Percentiles rank a stretch among this genome's conserved stretches.
phyloP scores from a whole-genome alignment of 64 coral and sea anemone species.

The Stichodactyla helianthus region DNA sequence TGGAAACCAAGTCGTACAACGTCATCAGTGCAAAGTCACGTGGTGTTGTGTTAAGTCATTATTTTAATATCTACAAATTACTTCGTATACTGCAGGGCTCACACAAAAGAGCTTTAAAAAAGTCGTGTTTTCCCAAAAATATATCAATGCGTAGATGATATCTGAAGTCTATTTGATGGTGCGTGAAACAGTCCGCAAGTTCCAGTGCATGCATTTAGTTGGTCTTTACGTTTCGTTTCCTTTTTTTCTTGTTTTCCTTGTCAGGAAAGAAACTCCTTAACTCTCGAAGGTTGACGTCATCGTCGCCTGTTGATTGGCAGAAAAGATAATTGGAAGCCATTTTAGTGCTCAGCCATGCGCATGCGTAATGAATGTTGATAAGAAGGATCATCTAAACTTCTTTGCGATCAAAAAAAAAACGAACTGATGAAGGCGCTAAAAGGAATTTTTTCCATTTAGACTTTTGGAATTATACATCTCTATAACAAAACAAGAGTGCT shows the following conservation, averaged over 20 bases:
- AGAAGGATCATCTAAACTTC: constrained; percentile 59
- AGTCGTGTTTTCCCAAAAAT: constrained; percentile 2
- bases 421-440: neutral
- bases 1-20: neutral
- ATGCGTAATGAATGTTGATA: constrained; percentile 52
- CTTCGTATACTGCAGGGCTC: constrained; percentile 22
- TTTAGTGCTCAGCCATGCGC: constrained; percentile 35
- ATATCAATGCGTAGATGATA: neutral
- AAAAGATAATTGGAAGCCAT: constrained; percentile 47
- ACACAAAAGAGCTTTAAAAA: constrained; percentile 20
- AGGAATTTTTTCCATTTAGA: neutral
- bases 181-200: neutral
- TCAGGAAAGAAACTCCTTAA: constrained; percentile 71
- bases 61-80: constrained; percentile 29
- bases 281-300: constrained; percentile 54
- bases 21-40: neutral
- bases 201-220: constrained; percentile 8
- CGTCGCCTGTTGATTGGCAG: constrained; percentile 63
- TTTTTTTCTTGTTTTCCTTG: constrained; percentile 36
- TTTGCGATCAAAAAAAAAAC: neutral
- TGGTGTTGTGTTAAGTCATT: constrained; percentile 1
- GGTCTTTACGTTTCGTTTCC: constrained; percentile 2
- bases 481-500: no score
- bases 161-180: constrained; percentile 1
- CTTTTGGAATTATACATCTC: neutral